Evolutionary conservation across 2,113 vertebrate species (phyloP).

Genomic region (Monarcha castaneiventris): DNA sequence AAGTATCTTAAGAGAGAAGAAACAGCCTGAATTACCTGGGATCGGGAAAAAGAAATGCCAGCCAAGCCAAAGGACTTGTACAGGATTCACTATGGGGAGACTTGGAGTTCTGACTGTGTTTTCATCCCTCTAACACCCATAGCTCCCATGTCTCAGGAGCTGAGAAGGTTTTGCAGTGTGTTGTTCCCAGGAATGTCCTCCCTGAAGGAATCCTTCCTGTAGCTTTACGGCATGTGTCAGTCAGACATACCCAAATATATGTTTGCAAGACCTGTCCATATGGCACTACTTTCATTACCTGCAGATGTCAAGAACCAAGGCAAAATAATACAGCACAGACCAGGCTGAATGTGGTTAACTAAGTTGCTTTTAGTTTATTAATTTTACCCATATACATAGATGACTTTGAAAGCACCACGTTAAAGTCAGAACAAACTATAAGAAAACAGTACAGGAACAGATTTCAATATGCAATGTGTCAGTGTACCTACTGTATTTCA

Average conservation of each 20-base stretch:
- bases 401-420: conserved; percentile 6
- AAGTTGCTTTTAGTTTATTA: conserved; percentile 67
- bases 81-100: not conserved
- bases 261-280: not conserved
- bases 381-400: conserved; percentile 52
- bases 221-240: not conserved
- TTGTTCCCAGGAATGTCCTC: not conserved
- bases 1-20: not conserved
- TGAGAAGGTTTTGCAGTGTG: not conserved
- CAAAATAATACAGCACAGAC: conserved; percentile 1
- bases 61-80: not conserved
- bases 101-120: not conserved
- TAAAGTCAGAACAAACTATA: conserved; percentile 27
- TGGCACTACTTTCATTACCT: not conserved
- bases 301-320: not conserved
- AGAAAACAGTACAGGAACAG: not conserved
- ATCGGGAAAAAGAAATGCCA: not conserved
- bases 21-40: not conserved
- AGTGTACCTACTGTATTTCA: not conserved
- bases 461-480: not conserved
- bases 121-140: not conserved
- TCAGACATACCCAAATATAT: not conserved
- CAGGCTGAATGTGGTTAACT: conserved; percentile 21
- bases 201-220: not conserved
- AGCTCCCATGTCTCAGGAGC: accelerated